Conservation (phyloP, 2,113 vertebrate genomes). For the Parus major region DNA sequence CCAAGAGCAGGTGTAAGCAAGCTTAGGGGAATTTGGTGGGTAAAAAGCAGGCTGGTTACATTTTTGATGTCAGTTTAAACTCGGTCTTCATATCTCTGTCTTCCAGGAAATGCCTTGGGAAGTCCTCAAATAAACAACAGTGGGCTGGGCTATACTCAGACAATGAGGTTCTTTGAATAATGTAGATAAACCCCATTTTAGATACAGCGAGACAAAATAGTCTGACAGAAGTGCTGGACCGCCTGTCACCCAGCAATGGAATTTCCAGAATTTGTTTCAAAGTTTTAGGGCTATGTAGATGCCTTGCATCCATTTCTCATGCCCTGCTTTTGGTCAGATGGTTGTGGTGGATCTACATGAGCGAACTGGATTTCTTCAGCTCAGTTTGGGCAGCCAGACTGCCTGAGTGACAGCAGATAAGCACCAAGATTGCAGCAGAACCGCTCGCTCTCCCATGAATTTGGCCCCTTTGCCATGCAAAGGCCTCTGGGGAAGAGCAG, state of each 20-base stretch:
- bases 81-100: background rate
- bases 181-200: background rate
- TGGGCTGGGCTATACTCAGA: background rate
- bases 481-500: background rate
- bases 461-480: background rate
- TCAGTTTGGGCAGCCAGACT: background rate
- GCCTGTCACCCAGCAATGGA: background rate
- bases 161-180: slow-evolving; percentile 8
- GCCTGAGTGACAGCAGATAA: background rate
- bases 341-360: background rate
- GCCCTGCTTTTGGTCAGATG: background rate
- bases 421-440: background rate
- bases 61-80: background rate
- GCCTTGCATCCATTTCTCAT: background rate
- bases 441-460: background rate
- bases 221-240: background rate
- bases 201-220: slow-evolving; percentile 5
- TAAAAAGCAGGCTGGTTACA: background rate
- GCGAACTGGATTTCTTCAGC: background rate
- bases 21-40: background rate
- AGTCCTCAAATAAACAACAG: background rate
- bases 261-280: background rate
- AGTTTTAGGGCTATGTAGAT: background rate
- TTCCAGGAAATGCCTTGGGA: background rate
- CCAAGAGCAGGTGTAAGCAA: background rate